These are phyloP conservation scores for Xenus cinereus DNA, from an alignment of 2,113 vertebrate species.

Conservation along the genomic window DNA sequence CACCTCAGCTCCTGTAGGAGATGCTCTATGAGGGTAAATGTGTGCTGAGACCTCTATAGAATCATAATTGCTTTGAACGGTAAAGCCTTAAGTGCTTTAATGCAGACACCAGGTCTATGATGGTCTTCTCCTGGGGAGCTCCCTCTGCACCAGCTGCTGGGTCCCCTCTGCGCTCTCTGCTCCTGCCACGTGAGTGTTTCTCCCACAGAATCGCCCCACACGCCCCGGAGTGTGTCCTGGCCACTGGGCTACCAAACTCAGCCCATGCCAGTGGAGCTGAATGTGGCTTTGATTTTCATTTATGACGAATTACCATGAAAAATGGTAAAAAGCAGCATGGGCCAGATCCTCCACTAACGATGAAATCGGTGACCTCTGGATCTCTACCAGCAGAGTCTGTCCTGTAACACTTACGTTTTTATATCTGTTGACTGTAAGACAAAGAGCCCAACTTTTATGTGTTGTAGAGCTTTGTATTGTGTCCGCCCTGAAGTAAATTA, in stretches of 20 bases:
- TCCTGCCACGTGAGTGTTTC: not conserved
- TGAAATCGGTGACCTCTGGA: not conserved
- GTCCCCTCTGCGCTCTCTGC: rapidly evolving
- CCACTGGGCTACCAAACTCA: rapidly evolving
- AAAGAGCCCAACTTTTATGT: not conserved
- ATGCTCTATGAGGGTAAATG: not conserved
- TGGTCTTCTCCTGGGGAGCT: not conserved
- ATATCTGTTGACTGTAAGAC: not conserved
- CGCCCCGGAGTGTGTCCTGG: not conserved
- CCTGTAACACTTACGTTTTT: not conserved
- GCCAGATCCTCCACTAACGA: not conserved
- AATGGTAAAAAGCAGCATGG: not conserved
- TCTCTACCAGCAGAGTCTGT: not conserved
- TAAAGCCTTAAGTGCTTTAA: not conserved
- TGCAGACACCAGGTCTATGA: not conserved
- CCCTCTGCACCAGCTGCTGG: not conserved
- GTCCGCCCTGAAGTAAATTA: not conserved
- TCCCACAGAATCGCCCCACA: not conserved
- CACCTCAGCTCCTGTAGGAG: not conserved
- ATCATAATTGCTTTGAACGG: not conserved
- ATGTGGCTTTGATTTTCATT: not conserved
- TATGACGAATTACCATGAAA: not conserved
- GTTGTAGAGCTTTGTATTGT: not conserved
- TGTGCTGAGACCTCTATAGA: not conserved
- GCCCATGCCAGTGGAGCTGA: not conserved